Conservation (phyloP, 2,888 invertebrate species). For the Erebia ligea region DNA sequence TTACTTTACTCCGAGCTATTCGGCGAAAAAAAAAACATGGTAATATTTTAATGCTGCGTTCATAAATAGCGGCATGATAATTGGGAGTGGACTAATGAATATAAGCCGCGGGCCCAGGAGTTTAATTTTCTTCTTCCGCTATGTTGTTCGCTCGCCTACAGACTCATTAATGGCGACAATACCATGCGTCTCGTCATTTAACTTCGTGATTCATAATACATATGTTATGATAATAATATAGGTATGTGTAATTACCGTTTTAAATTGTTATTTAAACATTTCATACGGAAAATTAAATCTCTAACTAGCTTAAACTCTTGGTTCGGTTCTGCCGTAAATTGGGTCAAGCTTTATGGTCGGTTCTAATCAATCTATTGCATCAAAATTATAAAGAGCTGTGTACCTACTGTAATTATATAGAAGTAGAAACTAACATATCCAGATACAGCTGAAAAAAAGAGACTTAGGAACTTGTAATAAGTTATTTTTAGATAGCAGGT, state of each 20-base stretch:
- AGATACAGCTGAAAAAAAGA: no score
- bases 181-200: conserved; percentile 18
- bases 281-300: no score
- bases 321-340: no score
- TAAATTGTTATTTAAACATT: neutral
- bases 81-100: conserved; percentile 77
- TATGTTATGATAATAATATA: neutral
- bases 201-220: neutral
- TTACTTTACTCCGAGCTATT: neutral
- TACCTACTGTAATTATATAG: no score
- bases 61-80: conserved; percentile 65
- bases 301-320: no score
- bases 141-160: conserved; percentile 61
- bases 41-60: conserved; percentile 63
- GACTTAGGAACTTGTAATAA: no score
- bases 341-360: no score
- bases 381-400: no score
- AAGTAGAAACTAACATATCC: no score
- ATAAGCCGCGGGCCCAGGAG: conserved; percentile 76
- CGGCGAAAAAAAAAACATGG: conserved; percentile 27
- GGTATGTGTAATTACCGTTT: neutral
- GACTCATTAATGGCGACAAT: conserved; percentile 31
- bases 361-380: no score
- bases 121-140: conserved; percentile 83
- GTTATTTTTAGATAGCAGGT: no score